Conservation (phyloP, 2,113 vertebrate species). For the Rattus rattus region DNA sequence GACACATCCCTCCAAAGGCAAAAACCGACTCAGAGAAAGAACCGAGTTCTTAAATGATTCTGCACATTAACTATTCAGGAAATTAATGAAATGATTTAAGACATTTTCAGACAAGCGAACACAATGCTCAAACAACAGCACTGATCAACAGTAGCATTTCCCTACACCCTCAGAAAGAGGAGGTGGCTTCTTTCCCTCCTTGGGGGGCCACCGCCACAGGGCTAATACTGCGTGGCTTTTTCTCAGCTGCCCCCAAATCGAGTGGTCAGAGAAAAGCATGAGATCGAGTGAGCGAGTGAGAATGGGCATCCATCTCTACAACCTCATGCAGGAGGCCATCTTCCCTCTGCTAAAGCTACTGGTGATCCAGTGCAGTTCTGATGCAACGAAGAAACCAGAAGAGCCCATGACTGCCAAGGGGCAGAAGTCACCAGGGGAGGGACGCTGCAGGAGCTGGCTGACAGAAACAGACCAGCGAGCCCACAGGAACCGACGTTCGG, state of each 20-base stretch:
- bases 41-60: neutral
- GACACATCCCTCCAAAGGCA: neutral
- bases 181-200: neutral
- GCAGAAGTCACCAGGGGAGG: neutral
- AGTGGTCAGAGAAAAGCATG: neutral
- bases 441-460: neutral
- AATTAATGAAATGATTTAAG: neutral
- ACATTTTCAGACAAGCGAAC: neutral
- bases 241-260: neutral
- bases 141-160: neutral
- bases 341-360: neutral
- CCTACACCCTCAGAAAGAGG: neutral
- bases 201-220: neutral
- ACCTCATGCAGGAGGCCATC: neutral
- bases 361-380: neutral
- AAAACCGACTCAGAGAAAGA: neutral
- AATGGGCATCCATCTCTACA: neutral
- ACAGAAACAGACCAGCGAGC: conserved; percentile 1
- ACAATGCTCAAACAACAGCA: neutral
- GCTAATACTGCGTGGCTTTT: neutral
- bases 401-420: neutral
- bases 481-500: neutral
- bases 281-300: rapidly evolving
- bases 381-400: neutral
- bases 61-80: neutral